These are phyloP conservation scores for Mythimna vitellina DNA, from an alignment of 2,888 invertebrate genomes.

Conservation along the genomic window DNA sequence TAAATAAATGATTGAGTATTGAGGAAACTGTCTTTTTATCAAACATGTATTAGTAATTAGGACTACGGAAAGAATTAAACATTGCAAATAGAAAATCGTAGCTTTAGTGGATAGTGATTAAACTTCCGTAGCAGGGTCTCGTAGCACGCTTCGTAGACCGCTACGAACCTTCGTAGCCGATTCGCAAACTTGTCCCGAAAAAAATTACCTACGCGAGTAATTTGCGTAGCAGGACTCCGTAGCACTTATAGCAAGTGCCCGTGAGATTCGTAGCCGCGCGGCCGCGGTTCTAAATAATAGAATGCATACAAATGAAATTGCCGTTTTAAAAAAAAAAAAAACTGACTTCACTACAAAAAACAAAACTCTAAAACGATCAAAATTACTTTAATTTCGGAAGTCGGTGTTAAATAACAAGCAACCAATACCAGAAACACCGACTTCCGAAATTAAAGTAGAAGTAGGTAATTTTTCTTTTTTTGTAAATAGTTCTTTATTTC, in stretches of 20 bases:
- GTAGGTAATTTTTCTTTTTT: too few species aligned
- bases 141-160: constrained; percentile 33
- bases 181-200: constrained; percentile 29
- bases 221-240: constrained; percentile 24
- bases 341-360: too few species aligned
- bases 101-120: background rate
- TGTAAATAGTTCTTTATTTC: too few species aligned
- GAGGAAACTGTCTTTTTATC: background rate
- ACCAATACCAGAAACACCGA: too few species aligned
- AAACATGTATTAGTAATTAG: background rate
- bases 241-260: constrained; percentile 26
- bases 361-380: too few species aligned
- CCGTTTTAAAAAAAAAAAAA: too few species aligned
- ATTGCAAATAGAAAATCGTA: constrained; percentile 9
- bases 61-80: background rate
- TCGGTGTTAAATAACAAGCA: too few species aligned
- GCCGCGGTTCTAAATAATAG: background rate
- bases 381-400: too few species aligned
- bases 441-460: too few species aligned
- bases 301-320: too few species aligned
- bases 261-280: constrained; percentile 1
- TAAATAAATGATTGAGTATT: background rate
- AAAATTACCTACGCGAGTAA: background rate
- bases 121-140: constrained; percentile 15
- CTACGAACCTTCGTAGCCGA: constrained; percentile 33